These are phyloP conservation scores for Zaprionus obscuricornis DNA, from an alignment of 2,888 invertebrate species.

Conservation along the genomic window DNA sequence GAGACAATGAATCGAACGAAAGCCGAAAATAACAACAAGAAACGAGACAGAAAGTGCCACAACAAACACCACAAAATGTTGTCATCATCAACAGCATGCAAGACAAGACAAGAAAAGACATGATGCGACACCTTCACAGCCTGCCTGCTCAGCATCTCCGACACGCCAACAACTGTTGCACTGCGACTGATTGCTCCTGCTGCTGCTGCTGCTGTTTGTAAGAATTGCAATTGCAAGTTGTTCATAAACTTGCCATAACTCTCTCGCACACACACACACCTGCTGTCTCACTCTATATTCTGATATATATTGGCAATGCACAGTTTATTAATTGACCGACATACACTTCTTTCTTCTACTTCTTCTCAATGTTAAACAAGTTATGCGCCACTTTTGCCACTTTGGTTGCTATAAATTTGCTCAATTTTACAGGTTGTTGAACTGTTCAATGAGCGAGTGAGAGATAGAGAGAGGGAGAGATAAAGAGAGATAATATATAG, in stretches of 20 bases:
- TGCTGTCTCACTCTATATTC: conserved; percentile 26
- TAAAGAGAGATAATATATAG: no score
- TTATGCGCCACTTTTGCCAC: no score
- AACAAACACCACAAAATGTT: conserved; percentile 33
- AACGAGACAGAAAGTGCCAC: conserved; percentile 44
- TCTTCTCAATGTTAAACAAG: no score
- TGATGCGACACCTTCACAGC: not conserved
- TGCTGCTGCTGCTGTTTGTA: no score
- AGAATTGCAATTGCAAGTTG: conserved; percentile 22
- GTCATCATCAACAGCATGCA: no score
- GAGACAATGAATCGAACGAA: not conserved
- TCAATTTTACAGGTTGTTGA: conserved; percentile 24
- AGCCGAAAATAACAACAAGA: conserved; percentile 12
- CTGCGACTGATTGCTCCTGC: no score
- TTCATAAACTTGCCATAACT: not conserved
- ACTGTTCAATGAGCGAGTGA: conserved; percentile 49
- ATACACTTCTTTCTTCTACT: conserved; percentile 12
- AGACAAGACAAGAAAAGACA: no score
- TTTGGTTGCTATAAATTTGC: conserved; percentile 35
- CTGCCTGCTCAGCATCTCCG: no score
- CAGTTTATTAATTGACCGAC: conserved; percentile 46
- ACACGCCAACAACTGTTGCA: no score
- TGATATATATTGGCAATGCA: conserved; percentile 51
- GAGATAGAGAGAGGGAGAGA: no score
- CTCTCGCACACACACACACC: conserved; percentile 4